Base-by-base conservation (phyloP, 2,797 vertebrate species). In the Notolepis coatsorum region DNA sequence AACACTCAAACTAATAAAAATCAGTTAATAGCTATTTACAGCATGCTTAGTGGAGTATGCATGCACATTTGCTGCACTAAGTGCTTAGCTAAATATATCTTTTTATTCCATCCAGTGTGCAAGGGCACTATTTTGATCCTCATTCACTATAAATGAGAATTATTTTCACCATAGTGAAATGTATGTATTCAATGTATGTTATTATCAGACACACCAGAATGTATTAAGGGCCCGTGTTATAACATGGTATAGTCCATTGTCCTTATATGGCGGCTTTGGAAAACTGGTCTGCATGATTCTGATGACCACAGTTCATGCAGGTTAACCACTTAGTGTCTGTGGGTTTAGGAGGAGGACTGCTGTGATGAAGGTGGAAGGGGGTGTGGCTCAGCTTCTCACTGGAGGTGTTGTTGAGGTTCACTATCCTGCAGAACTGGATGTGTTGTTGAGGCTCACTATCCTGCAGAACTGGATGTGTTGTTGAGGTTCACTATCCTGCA, bases 41-140 rank as follows among this genome's bases (percentile, higher is more conserved):
- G 77, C 45, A 66, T 61, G 58, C 53, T 67, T 24, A 58, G 59
- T 51, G 61, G 37, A 65, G 57, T 57, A 58, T 80, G 68, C 72
- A 62, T 70, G 49, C 69, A 58, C 61, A 60, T 66, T 62, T 63
- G 64, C 47, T 68, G 53, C 70, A 54, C 63, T 81, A 69, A 75
- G 72, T 67, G 68, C 61, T 66, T 41, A 3, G 58, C 78, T 72
- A 76, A 83, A 86, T 81, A 73, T 76, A 77, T 79, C 62, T 55
- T 68, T 58, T 71, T 74, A 60, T 78, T 62, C 68, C 33, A 75
- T 62, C 70, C 78, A 71, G 47, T 58, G 48, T 65, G 62, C 65
- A 68, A 66, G 69, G 77, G 71, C 79, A 81, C 88, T 89, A 87
- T 92, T 88, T 91, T 82, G 90, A 90, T 80, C 81, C 80, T 91